Conservation (phyloP, 2,888 invertebrate genomes). For the Rapana venosa region DNA sequence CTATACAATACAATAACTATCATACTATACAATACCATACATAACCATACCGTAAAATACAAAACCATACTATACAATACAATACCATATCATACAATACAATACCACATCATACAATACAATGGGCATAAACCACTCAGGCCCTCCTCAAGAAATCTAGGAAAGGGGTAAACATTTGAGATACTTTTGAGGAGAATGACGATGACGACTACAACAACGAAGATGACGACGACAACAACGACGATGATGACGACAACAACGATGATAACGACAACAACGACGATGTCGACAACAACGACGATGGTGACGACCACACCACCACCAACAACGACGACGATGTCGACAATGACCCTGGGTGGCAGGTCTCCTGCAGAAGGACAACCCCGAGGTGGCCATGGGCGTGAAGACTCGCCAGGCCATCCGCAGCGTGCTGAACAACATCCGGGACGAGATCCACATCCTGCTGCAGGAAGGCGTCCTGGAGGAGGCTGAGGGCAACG, state of each 20-base stretch:
- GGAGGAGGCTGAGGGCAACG: conserved; percentile 81
- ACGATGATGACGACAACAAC: neutral
- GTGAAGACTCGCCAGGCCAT: conserved; percentile 84
- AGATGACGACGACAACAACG: neutral
- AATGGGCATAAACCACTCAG: too few species aligned
- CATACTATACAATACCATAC: too few species aligned
- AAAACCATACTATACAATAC: too few species aligned
- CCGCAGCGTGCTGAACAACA: conserved; percentile 82
- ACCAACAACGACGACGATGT: too few species aligned
- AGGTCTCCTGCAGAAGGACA: conserved; percentile 81
- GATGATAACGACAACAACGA: neutral
- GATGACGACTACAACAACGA: neutral
- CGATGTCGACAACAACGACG: neutral
- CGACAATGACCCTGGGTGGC: neutral
- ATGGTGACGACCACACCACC: too few species aligned
- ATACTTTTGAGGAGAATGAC: neutral
- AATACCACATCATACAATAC: too few species aligned
- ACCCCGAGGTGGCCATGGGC: conserved; percentile 82
- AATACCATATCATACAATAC: too few species aligned
- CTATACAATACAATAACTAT: too few species aligned
- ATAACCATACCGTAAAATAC: too few species aligned
- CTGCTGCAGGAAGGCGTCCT: conserved; percentile 83
- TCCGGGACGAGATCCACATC: conserved; percentile 81
- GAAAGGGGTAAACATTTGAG: too few species aligned
- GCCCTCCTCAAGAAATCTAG: too few species aligned